Conservation (phyloP, 1,140 invertebrate species). For the Agrypnia vestita region DNA sequence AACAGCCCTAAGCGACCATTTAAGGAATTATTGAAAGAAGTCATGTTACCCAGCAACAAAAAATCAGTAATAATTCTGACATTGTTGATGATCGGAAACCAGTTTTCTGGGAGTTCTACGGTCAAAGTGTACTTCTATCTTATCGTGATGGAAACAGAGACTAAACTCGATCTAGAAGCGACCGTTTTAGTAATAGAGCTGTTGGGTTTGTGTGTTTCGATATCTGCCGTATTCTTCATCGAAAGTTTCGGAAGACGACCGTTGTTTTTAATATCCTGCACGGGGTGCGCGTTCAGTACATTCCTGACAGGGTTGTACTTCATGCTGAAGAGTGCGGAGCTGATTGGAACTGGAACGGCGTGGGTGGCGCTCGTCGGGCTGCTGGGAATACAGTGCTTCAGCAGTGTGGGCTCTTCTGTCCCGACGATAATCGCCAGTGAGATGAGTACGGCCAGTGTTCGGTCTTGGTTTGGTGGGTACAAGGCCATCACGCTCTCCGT, state of each 20-base stretch:
- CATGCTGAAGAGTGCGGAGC: slow-evolving; percentile 5
- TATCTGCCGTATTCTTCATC: neutral
- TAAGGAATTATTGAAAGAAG: slow-evolving; percentile 27
- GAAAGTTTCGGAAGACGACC: slow-evolving; percentile 5
- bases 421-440: slow-evolving; percentile 50
- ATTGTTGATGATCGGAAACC: slow-evolving; percentile 11
- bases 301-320: slow-evolving; percentile 25
- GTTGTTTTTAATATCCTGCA: neutral
- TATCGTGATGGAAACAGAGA: neutral
- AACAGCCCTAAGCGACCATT: slow-evolving; percentile 50
- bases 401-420: neutral
- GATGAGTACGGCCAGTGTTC: slow-evolving; percentile 52
- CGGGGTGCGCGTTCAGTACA: neutral
- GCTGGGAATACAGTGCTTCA: slow-evolving; percentile 8
- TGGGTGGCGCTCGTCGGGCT: slow-evolving; percentile 15
- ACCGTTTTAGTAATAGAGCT: slow-evolving; percentile 25
- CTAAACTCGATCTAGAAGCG: neutral
- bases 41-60: slow-evolving; percentile 27
- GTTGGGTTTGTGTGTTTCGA: neutral
- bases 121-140: slow-evolving; percentile 20
- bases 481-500: slow-evolving; percentile 1
- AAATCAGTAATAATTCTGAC: slow-evolving; percentile 22
- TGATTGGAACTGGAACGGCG: neutral
- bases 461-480: slow-evolving; percentile 22
- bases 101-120: slow-evolving; percentile 28